Evolutionary conservation across 2,113 vertebrate species (phyloP).

Genomic region (Pseudolaguvia tuberculata): DNA sequence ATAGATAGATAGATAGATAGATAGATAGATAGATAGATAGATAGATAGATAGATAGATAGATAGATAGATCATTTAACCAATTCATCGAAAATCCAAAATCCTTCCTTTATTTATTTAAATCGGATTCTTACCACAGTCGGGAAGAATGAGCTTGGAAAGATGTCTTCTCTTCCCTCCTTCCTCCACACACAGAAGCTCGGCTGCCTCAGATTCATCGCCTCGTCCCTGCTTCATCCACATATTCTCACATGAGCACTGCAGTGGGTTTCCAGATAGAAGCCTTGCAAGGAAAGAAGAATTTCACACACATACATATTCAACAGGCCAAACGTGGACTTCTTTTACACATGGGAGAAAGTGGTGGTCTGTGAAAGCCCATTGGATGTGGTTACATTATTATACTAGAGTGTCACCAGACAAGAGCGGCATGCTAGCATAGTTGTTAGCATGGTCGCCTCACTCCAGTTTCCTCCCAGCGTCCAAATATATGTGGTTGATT

Average conservation of each 20-base stretch:
- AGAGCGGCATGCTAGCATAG: no score
- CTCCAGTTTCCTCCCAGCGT: no score
- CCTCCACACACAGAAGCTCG: conserved; percentile 84
- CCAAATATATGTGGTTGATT: no score
- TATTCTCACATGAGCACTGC: conserved; percentile 90
- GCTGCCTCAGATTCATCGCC: conserved; percentile 79
- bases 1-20: no score
- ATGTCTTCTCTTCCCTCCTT: conserved; percentile 76
- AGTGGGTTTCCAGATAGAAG: conserved; percentile 79
- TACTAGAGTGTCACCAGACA: no score
- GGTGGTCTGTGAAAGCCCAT: not conserved
- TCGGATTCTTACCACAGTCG: conserved; percentile 79
- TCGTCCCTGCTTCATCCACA: conserved; percentile 92
- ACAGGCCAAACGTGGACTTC: no score
- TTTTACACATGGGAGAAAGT: not conserved
- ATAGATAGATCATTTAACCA: no score
- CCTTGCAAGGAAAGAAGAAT: not conserved
- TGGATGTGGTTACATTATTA: not conserved
- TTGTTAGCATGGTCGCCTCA: no score
- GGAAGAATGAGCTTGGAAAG: conserved; percentile 77
- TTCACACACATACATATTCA: not conserved
- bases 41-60: no score
- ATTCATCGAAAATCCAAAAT: not conserved
- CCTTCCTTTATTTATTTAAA: not conserved
- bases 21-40: no score